phyloP scores from a whole-genome alignment of 2,888 invertebrate genomes.

The Orgyia antiqua region DNA sequence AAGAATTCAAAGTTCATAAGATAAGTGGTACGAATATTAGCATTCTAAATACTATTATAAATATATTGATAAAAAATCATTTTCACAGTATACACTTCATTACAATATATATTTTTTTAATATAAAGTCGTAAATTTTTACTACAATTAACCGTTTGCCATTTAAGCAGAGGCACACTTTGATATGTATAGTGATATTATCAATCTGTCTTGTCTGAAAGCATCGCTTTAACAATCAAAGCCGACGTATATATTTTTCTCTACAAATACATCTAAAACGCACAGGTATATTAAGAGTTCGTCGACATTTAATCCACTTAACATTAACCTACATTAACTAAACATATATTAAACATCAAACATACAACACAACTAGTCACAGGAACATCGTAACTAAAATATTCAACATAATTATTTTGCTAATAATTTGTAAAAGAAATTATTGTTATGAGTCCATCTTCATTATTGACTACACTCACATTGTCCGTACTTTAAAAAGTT shows the following conservation, averaged over 20 bases:
- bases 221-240: constrained; percentile 67
- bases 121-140: constrained; percentile 66
- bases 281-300: constrained; percentile 16
- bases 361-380: constrained; percentile 44
- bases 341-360: constrained; percentile 35
- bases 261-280: constrained; percentile 29
- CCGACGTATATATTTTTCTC: constrained; percentile 38
- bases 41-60: constrained; percentile 62
- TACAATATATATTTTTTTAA: constrained; percentile 48
- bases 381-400: constrained; percentile 55
- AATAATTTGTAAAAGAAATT: constrained; percentile 4
- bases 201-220: constrained; percentile 50
- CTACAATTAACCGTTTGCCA: constrained; percentile 70
- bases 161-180: constrained; percentile 75
- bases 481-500: constrained; percentile 11
- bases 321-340: constrained; percentile 35
- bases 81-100: constrained; percentile 63
- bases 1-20: constrained; percentile 76
- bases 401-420: constrained; percentile 21
- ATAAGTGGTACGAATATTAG: constrained; percentile 66
- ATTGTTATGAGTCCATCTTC: constrained; percentile 3
- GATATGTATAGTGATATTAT: constrained; percentile 68
- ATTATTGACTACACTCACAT: not conserved
- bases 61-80: constrained; percentile 69
- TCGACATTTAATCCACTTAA: constrained; percentile 23